Evolutionary conservation across 2,888 invertebrate genomes (phyloP), one percentile per base, ranked within the genome.

Genomic region (Noctua comes): DNA sequence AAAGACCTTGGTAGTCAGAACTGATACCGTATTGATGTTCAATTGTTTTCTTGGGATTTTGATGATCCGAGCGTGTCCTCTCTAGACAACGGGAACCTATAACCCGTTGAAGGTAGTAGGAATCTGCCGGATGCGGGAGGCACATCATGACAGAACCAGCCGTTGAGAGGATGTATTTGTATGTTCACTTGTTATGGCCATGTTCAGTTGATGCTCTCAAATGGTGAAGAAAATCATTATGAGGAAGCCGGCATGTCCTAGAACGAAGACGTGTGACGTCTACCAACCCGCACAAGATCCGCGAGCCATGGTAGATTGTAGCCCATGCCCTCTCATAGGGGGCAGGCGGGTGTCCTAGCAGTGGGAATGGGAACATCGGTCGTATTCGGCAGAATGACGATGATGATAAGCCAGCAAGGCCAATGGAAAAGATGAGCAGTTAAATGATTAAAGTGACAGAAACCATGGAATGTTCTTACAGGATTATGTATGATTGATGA

Each of bases 1-100:
- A 83, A 80, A 89, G 82, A 78, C 88, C 86, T 89, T 89, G 88
- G 80, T 82, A 84, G 83, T 85, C 86, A 86, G 69, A 82, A 82
- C 83, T 66, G 66, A 84, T 84, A 78, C 36, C 54, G 48, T 70
- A 78, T 75, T 69, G 62, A 86, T 69, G 65, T 57, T 73, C 65
- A 48, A 82, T 74, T 48, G 68, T 74, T 77, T 77, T 62, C 54
- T 62, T 73, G 13, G 54, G 73, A 43, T 40, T 48, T 46, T 40
- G 18, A 40, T 75, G 76, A 27, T 27, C 27, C 8, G 16, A 11
- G 7, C 21, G 18, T 40, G 7, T 36, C 36, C 36, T 64, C 16
- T 13, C 46, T 31, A 21, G 2, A 18, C 2, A 27, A 65, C 21
- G 24, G 11, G 11, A 10, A 46, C 18, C 24, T 1, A 40, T 1